phyloP scores from a whole-genome alignment of 2,888 invertebrate genomes.

The Drosophila multiciliata region DNA sequence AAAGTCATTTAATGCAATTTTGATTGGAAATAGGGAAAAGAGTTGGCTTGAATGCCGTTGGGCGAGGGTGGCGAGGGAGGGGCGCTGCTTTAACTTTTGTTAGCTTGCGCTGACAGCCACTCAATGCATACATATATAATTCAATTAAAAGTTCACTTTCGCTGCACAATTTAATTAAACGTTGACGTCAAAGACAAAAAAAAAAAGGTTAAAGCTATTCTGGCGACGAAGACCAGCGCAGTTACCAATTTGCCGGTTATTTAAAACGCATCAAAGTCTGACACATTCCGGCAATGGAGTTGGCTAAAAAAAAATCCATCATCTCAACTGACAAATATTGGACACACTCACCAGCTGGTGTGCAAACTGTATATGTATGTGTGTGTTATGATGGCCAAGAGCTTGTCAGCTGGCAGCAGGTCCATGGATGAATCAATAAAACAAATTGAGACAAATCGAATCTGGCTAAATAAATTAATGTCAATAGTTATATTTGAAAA shows the following conservation, averaged over 20 bases:
- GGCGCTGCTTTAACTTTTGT: conserved; percentile 23
- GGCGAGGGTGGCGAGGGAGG: neutral
- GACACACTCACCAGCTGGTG: neutral
- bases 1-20: conserved; percentile 39
- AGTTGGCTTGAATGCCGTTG: neutral
- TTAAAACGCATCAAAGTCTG: conserved; percentile 54
- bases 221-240: conserved; percentile 16
- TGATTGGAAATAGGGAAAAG: conserved; percentile 19
- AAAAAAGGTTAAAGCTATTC: neutral
- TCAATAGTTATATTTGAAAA: conserved; percentile 57
- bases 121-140: conserved; percentile 40
- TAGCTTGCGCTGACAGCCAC: conserved; percentile 52
- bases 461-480: conserved; percentile 39
- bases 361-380: conserved; percentile 31
- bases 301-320: neutral
- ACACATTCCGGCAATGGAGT: conserved; percentile 29
- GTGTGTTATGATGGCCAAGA: conserved; percentile 46
- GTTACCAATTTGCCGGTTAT: conserved; percentile 53
- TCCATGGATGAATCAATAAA: conserved; percentile 9
- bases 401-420: neutral
- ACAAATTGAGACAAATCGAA: conserved; percentile 24
- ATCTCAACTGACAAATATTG: neutral
- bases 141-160: conserved; percentile 64
- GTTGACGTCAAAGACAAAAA: conserved; percentile 28
- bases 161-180: conserved; percentile 69